Percentiles rank a stretch among this genome's conserved stretches.
Evolutionary conservation across 2,888 invertebrate species (phyloP).

Genomic region (Sturmia bella): DNA sequence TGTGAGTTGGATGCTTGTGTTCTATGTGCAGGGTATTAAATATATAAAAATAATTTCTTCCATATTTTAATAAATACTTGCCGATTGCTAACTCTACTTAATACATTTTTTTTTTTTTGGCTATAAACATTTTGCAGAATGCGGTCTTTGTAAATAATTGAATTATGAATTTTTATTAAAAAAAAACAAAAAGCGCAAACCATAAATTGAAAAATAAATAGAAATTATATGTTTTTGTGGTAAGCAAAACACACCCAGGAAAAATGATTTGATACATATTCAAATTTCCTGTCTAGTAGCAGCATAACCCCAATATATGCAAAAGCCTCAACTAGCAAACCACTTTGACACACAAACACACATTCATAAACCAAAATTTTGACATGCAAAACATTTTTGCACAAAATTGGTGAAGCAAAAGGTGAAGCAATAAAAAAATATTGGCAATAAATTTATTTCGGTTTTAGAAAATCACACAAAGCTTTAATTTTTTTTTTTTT

Average conservation of each 20-base stretch:
- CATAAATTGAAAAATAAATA: slow-evolving; percentile 25
- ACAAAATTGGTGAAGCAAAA: slow-evolving; percentile 6
- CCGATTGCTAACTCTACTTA: too few species aligned
- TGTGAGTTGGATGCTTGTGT: too few species aligned
- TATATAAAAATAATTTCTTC: too few species aligned
- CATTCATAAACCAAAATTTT: slow-evolving; percentile 5
- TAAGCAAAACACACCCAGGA: neutral
- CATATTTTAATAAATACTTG: too few species aligned
- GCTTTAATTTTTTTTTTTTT: slow-evolving; percentile 23
- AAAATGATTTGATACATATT: too few species aligned
- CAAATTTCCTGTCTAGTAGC: slow-evolving; percentile 8
- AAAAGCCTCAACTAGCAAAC: neutral
- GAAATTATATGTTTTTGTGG: slow-evolving; percentile 14
- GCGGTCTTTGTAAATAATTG: neutral
- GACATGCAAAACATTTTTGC: neutral
- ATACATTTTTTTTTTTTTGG: too few species aligned
- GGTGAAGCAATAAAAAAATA: neutral
- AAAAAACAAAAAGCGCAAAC: neutral
- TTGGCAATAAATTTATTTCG: slow-evolving; percentile 32
- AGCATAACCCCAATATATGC: slow-evolving; percentile 5
- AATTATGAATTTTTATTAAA: slow-evolving; percentile 9
- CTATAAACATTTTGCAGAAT: too few species aligned
- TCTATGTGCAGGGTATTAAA: too few species aligned
- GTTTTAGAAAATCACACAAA: slow-evolving; percentile 32
- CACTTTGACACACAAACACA: neutral